phyloP scores from a whole-genome alignment of 2,888 invertebrate genomes.

The Sericinus montela region DNA sequence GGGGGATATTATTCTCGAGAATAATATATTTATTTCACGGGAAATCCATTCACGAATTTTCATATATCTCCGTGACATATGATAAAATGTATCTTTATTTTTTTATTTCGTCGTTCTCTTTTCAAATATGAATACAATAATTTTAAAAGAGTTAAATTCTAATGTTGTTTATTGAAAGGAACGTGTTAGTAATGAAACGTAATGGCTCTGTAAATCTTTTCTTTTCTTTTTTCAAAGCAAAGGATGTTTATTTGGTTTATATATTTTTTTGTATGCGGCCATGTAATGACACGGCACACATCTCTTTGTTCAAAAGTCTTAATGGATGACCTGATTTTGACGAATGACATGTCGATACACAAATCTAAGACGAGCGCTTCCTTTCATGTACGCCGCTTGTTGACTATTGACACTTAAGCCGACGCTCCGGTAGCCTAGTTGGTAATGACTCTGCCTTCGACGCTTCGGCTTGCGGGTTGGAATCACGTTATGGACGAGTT shows the following conservation, averaged over 20 bases:
- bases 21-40: slow-evolving; percentile 20
- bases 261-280: neutral
- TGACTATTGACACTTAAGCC: too few relatives aligned
- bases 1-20: slow-evolving; percentile 21
- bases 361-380: neutral
- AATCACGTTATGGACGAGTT: too few relatives aligned
- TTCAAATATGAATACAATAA: neutral
- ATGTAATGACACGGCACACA: slow-evolving; percentile 5
- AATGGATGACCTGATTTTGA: slow-evolving; percentile 8
- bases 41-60: slow-evolving; percentile 14
- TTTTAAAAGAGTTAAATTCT: neutral
- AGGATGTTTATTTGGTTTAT: slow-evolving; percentile 9
- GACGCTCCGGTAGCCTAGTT: too few relatives aligned
- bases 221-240: slow-evolving; percentile 8
- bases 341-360: slow-evolving; percentile 12
- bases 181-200: neutral
- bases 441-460: too few relatives aligned
- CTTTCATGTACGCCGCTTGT: too few relatives aligned
- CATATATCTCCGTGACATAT: slow-evolving; percentile 15
- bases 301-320: slow-evolving; percentile 8
- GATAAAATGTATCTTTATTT: slow-evolving; percentile 4
- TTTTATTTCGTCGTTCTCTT: slow-evolving; percentile 13
- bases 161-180: neutral
- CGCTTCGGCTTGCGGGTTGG: too few relatives aligned
- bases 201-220: slow-evolving; percentile 2